Evolutionary conservation across 2,797 vertebrate species (phyloP), one percentile per base, ranked within the genome.

Genomic region (Dryobates pubescens): DNA sequence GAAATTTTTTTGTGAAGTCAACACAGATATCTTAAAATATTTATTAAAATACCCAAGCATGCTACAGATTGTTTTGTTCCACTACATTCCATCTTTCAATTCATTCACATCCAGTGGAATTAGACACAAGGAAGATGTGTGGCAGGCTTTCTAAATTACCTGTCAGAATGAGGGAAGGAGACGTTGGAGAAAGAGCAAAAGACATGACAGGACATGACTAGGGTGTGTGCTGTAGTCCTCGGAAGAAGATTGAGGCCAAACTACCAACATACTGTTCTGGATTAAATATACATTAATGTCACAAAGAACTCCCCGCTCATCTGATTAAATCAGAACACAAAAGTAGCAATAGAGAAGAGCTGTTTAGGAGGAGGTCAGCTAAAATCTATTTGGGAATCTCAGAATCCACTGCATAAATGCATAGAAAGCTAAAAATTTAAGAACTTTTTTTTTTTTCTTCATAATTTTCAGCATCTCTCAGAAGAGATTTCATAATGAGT

Each of bases 131-230:
- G 45, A 89, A 94, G 82, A 76, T 68, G 72, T 38, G 74, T 76
- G 82, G 24, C 82, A 92, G 80, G n/a, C 77, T 92, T 94, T 94
- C 86, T 92, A 96, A 95, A 96, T 96, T 96, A 87, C 82, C 88
- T 96, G 96, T 95, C 96, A 96, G 69, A 86, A 86, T 45, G 84
- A 92, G 62, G 69, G 74, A 94, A 90, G 58, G 62, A 84, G 41
- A 90, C 30, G 53, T 83, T 71, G 79, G 11, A 92, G 86, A 83
- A 93, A 76, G 72, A 92, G 63, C 36, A 82, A 76, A 86, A 92
- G 77, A 85, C 67, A 29, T 72, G 84, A 91, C 73, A 93, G 69
- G 74, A 86, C 90, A 81, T 22, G 70, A 68, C 73, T 89, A 27
- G 32, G 49, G 19, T 76, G 47, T 51, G 54, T 72, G 43, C n/a